Evolutionary conservation across 2,113 vertebrate genomes (phyloP).

Genomic region (Cyprinus carpio): DNA sequence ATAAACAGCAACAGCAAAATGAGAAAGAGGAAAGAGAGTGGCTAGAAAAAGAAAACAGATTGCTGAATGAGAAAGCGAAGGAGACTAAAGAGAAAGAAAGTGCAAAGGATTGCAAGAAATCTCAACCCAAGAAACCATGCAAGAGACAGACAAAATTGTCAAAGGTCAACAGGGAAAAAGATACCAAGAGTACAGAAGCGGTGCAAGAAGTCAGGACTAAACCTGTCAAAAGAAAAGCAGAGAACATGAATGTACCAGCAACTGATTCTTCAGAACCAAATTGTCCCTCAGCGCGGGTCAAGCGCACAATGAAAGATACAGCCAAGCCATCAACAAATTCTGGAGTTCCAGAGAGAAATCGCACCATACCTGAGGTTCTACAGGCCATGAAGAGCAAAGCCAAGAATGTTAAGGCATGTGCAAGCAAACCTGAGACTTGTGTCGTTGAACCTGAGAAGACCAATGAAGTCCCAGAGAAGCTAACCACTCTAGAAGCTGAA

Average conservation of each 20-base stretch:
- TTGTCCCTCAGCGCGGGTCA: constrained; percentile 49
- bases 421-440: background rate
- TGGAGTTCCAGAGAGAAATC: background rate
- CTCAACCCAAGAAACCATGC: constrained; percentile 46
- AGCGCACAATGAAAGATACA: constrained; percentile 49
- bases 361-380: background rate
- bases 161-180: background rate
- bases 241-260: constrained; percentile 57
- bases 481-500: background rate
- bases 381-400: constrained; percentile 34
- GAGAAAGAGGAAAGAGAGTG: constrained; percentile 19
- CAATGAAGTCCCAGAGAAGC: background rate
- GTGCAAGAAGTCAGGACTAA: constrained; percentile 54
- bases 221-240: constrained; percentile 65
- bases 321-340: constrained; percentile 39
- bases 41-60: constrained; percentile 51
- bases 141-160: constrained; percentile 13
- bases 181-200: constrained; percentile 1
- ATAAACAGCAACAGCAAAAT: constrained; percentile 31
- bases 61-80: constrained; percentile 32
- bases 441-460: background rate
- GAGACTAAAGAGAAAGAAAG: constrained; percentile 50
- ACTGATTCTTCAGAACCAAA: constrained; percentile 19
- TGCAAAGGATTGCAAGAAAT: constrained; percentile 31
- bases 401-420: background rate